Conservation (phyloP, 2,797 vertebrate species). For the Trematomus bernacchii region DNA sequence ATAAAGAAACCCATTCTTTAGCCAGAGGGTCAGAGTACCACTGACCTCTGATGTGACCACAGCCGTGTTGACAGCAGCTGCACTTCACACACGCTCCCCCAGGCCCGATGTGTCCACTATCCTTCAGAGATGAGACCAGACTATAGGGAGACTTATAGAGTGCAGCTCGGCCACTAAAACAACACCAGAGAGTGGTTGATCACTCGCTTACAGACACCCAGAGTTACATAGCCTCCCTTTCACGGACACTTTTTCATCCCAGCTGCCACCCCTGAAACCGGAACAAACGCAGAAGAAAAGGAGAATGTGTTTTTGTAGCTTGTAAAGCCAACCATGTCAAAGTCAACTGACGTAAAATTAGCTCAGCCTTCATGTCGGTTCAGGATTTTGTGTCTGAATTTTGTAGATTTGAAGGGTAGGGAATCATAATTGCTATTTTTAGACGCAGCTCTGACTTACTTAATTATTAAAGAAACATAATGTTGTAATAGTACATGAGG, state of each 20-base stretch:
- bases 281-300: not conserved
- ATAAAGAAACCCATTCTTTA: conserved; percentile 39
- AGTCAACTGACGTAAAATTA: conserved; percentile 8
- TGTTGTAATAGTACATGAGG: conserved; percentile 33
- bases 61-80: conserved; percentile 75
- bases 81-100: conserved; percentile 71
- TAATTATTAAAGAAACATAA: conserved; percentile 43
- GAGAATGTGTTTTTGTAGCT: conserved; percentile 1
- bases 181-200: conserved; percentile 35
- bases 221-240: conserved; percentile 33
- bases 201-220: conserved; percentile 38
- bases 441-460: conserved; percentile 28
- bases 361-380: conserved; percentile 17
- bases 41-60: conserved; percentile 75
- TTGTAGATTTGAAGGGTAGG: conserved; percentile 2
- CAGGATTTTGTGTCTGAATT: conserved; percentile 14
- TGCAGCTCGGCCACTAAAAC: conserved; percentile 31
- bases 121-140: conserved; percentile 61
- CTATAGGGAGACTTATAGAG: conserved; percentile 49
- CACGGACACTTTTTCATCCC: conserved; percentile 37
- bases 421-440: conserved; percentile 43
- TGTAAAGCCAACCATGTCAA: conserved; percentile 15
- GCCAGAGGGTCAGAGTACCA: conserved; percentile 48
- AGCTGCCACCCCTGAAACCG: conserved; percentile 28
- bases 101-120: conserved; percentile 67